A percentile compares a stretch with the other conserved stretches of the same genome.
phyloP scores from a whole-genome alignment of 1,140 invertebrate species.

The Apis cerana region DNA sequence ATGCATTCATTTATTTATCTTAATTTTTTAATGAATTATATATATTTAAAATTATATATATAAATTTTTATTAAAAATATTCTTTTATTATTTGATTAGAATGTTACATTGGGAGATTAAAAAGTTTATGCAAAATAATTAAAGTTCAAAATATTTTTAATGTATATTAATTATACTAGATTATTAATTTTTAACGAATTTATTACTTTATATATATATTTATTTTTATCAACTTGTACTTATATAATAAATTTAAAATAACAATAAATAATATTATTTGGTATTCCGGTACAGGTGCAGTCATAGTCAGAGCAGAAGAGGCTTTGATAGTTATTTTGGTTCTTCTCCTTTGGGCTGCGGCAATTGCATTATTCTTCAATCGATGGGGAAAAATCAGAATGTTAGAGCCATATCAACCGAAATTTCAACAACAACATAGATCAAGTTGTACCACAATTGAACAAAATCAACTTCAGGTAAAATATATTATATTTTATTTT shows the following conservation, averaged over 20 bases:
- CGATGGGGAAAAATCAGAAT: constrained; percentile 93
- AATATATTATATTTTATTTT: constrained; percentile 14
- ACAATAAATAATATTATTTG: constrained; percentile 10
- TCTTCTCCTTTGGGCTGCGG: constrained; percentile 88
- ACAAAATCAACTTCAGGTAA: constrained; percentile 71
- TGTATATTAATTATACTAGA: too few species aligned
- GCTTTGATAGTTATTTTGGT: constrained; percentile 88
- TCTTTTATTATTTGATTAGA: too few species aligned
- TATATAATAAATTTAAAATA: background rate
- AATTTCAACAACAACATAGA: constrained; percentile 88
- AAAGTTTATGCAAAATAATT: too few species aligned
- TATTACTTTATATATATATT: too few species aligned
- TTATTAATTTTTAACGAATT: too few species aligned
- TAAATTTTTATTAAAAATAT: too few species aligned
- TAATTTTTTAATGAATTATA: too few species aligned
- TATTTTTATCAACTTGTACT: too few species aligned
- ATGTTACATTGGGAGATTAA: too few species aligned
- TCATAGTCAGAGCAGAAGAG: constrained; percentile 86
- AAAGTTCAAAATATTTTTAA: too few species aligned
- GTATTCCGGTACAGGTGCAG: constrained; percentile 84
- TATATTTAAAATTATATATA: too few species aligned
- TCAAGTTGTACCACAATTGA: constrained; percentile 87
- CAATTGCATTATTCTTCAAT: constrained; percentile 91
- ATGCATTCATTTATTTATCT: too few species aligned
- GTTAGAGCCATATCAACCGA: constrained; percentile 91